These are phyloP conservation scores for Neocrepidodera transversa DNA, from an alignment of 2,888 invertebrate species.

Conservation along the genomic window DNA sequence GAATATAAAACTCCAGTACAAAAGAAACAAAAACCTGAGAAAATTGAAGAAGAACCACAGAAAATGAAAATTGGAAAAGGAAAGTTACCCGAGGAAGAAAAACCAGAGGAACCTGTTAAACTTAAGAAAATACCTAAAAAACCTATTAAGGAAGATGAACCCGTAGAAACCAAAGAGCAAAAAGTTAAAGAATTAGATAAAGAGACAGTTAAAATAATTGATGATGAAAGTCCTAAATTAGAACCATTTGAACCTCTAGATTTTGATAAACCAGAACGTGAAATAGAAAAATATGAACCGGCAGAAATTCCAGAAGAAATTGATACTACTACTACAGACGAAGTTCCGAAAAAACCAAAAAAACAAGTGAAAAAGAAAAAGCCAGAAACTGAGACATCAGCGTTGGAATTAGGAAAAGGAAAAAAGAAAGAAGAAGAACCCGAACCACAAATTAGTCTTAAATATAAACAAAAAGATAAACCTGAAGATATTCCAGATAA, in stretches of 20 bases:
- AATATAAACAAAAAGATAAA: conserved; percentile 53
- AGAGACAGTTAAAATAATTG: conserved; percentile 17
- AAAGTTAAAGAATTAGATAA: conserved; percentile 42
- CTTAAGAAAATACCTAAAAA: conserved; percentile 65
- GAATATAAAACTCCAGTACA: conserved; percentile 54
- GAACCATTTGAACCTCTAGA: conserved; percentile 46
- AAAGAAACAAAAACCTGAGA: conserved; percentile 50
- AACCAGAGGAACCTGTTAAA: conserved; percentile 59
- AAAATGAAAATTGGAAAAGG: conserved; percentile 60
- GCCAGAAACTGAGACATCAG: conserved; percentile 41
- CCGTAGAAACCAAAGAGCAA: conserved; percentile 53
- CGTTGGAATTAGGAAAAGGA: conserved; percentile 47
- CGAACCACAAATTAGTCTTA: conserved; percentile 58
- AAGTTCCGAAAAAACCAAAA: conserved; percentile 54
- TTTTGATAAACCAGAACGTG: conserved; percentile 56
- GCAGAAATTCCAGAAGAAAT: conserved; percentile 41
- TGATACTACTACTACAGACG: conserved; percentile 41
- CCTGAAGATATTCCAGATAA: conserved; percentile 51
- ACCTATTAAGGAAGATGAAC: conserved; percentile 51
- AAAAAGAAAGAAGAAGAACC: conserved; percentile 56
- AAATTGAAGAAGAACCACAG: conserved; percentile 51
- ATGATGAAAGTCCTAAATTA: conserved; percentile 35
- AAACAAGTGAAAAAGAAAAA: conserved; percentile 49
- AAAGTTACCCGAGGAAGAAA: conserved; percentile 58
- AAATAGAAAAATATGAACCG: conserved; percentile 54